phyloP scores from a whole-genome alignment of 2,113 vertebrate species.

The Oreotrochilus melanogaster region DNA sequence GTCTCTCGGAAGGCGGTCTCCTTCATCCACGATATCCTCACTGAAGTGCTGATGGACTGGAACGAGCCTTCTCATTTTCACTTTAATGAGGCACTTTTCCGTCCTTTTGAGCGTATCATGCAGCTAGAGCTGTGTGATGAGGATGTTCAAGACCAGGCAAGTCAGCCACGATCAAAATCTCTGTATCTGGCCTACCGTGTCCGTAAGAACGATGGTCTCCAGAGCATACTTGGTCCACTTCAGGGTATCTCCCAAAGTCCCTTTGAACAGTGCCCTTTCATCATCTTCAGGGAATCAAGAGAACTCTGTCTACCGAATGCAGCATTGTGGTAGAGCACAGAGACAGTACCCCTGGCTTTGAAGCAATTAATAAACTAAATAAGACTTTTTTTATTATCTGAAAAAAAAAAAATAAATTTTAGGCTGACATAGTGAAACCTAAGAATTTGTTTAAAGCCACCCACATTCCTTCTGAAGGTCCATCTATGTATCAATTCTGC shows the following conservation, averaged over 20 bases:
- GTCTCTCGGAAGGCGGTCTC: conserved; percentile 97
- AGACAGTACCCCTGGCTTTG: background rate
- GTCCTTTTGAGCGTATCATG: conserved; percentile 97
- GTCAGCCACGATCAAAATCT: background rate
- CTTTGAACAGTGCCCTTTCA: background rate
- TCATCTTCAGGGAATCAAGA: background rate
- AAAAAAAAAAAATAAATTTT: background rate
- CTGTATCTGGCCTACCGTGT: background rate
- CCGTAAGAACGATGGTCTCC: background rate
- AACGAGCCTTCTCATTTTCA: conserved; percentile 92
- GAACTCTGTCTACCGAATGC: background rate
- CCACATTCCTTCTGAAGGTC: background rate
- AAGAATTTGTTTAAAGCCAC: background rate
- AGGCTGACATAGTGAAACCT: background rate
- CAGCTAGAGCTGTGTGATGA: conserved; percentile 97
- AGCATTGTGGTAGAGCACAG: background rate
- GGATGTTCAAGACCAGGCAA: conserved; percentile 97
- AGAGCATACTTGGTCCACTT: background rate
- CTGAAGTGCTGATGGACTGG: conserved; percentile 93
- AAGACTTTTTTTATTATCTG: background rate
- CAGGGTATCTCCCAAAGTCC: background rate
- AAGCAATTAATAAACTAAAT: background rate
- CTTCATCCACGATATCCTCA: conserved; percentile 96
- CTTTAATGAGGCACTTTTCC: conserved; percentile 94
- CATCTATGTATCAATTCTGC: background rate